These are phyloP conservation scores for Drosophila peninsularis DNA, from an alignment of 2,888 invertebrate genomes.

Conservation along the genomic window DNA sequence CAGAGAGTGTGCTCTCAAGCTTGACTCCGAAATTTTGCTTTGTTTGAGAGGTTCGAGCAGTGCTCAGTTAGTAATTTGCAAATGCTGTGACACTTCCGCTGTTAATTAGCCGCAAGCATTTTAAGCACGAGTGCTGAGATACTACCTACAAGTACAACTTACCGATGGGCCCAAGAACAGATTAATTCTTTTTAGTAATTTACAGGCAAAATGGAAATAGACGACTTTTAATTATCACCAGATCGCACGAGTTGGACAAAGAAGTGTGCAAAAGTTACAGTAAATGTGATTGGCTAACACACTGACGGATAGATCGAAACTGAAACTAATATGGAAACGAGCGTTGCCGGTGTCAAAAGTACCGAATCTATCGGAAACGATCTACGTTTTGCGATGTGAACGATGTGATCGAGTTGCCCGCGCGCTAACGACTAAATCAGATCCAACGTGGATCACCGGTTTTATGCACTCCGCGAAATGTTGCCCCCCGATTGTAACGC, in stretches of 20 bases:
- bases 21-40: slow-evolving; percentile 22
- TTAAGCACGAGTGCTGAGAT: slow-evolving; percentile 10
- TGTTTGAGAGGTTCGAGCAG: slow-evolving; percentile 12
- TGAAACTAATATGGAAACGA: background rate
- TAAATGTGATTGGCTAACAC: background rate
- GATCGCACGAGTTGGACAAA: background rate
- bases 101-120: slow-evolving; percentile 43
- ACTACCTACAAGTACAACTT: slow-evolving; percentile 32
- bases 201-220: background rate
- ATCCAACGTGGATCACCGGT: slow-evolving; percentile 81
- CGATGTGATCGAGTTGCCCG: slow-evolving; percentile 84
- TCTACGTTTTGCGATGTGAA: slow-evolving; percentile 26
- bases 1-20: slow-evolving; percentile 42
- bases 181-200: slow-evolving; percentile 9
- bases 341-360: slow-evolving; percentile 34
- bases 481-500: slow-evolving; percentile 45
- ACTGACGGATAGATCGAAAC: background rate
- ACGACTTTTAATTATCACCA: slow-evolving; percentile 6
- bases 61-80: slow-evolving; percentile 54
- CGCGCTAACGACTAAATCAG: slow-evolving; percentile 84
- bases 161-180: slow-evolving; percentile 32
- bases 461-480: slow-evolving; percentile 80
- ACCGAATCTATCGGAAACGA: slow-evolving; percentile 15
- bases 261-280: slow-evolving; percentile 2
- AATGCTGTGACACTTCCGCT: slow-evolving; percentile 50